phyloP scores from a whole-genome alignment of 2,888 invertebrate species.

The Apotomis betuletana region DNA sequence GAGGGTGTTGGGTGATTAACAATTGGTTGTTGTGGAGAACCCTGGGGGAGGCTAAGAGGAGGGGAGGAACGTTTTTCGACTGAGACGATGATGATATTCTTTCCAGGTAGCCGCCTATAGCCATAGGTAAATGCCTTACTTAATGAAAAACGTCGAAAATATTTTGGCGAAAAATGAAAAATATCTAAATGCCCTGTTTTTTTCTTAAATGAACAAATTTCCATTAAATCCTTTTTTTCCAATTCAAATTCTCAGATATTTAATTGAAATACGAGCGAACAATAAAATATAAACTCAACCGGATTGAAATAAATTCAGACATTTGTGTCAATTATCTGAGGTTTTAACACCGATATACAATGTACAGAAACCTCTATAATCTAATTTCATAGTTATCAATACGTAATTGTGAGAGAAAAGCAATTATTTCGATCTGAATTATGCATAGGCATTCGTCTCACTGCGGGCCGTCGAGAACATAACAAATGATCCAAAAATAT shows the following conservation, averaged over 20 bases:
- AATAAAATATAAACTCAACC: slow-evolving; percentile 4
- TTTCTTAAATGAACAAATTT: too few relatives aligned
- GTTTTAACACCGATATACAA: slow-evolving; percentile 6
- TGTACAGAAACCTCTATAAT: slow-evolving; percentile 6
- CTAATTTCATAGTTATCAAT: slow-evolving; percentile 35
- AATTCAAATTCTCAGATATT: background rate
- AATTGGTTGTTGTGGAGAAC: too few relatives aligned
- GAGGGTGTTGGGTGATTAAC: too few relatives aligned
- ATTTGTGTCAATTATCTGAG: background rate
- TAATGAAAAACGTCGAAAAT: too few relatives aligned
- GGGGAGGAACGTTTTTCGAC: too few relatives aligned
- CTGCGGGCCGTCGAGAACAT: slow-evolving; percentile 65
- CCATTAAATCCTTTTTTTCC: background rate
- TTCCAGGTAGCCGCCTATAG: too few relatives aligned
- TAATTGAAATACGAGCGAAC: background rate
- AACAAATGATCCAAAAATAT: slow-evolving; percentile 76
- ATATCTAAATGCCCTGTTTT: too few relatives aligned
- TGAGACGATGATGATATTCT: too few relatives aligned
- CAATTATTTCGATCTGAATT: slow-evolving; percentile 42
- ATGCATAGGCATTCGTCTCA: slow-evolving; percentile 66
- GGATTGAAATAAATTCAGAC: slow-evolving; percentile 20
- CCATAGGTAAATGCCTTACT: too few relatives aligned
- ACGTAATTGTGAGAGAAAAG: slow-evolving; percentile 32
- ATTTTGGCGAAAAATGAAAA: too few relatives aligned
- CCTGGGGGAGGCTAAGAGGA: too few relatives aligned